Evolutionary conservation across 2,888 invertebrate species (phyloP).

Genomic region (Thereva unica): DNA sequence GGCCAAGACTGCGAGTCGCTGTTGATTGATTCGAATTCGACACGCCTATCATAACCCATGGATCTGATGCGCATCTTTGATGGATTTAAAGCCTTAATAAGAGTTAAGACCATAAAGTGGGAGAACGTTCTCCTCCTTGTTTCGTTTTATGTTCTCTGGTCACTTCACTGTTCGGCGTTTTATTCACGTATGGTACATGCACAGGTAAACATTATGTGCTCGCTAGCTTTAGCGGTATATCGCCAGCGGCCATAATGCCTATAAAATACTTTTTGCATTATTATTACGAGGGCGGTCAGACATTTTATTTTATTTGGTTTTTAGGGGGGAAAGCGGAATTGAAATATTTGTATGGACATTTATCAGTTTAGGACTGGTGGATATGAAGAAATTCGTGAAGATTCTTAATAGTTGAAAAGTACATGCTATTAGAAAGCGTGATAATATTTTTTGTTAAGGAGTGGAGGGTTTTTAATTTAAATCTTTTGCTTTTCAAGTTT

Average conservation of each 20-base stretch:
- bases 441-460: too few relatives aligned
- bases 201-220: too few relatives aligned
- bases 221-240: neutral
- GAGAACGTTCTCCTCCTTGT: slow-evolving; percentile 30
- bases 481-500: too few relatives aligned
- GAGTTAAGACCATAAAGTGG: slow-evolving; percentile 32
- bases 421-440: too few relatives aligned
- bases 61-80: slow-evolving; percentile 33
- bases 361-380: neutral
- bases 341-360: neutral
- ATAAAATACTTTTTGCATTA: slow-evolving; percentile 25
- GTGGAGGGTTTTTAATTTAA: too few relatives aligned
- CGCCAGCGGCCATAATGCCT: slow-evolving; percentile 24
- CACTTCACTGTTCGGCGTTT: neutral
- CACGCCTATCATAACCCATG: slow-evolving; percentile 44
- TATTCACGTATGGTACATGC: too few relatives aligned
- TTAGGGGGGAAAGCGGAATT: neutral
- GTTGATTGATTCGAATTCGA: slow-evolving; percentile 47
- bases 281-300: slow-evolving; percentile 24
- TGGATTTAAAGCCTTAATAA: slow-evolving; percentile 36
- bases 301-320: slow-evolving; percentile 17
- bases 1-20: slow-evolving; percentile 17
- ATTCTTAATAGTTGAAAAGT: too few relatives aligned
- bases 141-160: slow-evolving; percentile 27
- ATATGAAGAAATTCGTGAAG: too few relatives aligned